phyloP scores from a whole-genome alignment of 2,113 vertebrate genomes.

The Hyperopisus bebe region DNA sequence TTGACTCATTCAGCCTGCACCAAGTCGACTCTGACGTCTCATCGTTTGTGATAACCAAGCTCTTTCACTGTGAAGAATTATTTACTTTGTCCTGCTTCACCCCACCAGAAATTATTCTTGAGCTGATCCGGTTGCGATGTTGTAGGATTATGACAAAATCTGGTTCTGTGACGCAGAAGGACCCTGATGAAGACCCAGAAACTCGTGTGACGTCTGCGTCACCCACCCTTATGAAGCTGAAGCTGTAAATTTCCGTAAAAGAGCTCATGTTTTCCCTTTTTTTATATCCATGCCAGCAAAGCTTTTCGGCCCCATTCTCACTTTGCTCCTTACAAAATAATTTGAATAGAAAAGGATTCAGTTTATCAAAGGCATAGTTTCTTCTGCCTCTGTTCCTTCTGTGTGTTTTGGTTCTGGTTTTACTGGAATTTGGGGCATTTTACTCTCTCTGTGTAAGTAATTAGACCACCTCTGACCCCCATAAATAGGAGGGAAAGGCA shows the following conservation, averaged over 20 bases:
- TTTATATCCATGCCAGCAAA: neutral
- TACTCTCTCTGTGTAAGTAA: conserved; percentile 42
- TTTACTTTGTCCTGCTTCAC: neutral
- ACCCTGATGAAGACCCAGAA: neutral
- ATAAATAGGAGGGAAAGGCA: conserved; percentile 30
- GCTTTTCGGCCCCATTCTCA: conserved; percentile 12
- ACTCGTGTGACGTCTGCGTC: neutral
- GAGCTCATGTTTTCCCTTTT: neutral
- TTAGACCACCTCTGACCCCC: conserved; percentile 38
- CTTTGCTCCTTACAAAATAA: conserved; percentile 31
- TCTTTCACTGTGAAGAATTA: neutral
- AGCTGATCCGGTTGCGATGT: neutral
- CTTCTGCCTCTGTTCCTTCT: conserved; percentile 28
- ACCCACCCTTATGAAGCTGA: neutral
- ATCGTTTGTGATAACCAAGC: neutral
- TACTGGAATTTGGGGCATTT: conserved; percentile 43
- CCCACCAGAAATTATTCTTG: neutral
- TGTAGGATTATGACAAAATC: neutral
- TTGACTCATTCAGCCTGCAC: neutral
- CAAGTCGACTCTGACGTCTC: neutral
- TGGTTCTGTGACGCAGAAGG: neutral
- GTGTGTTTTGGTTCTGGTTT: conserved; percentile 39
- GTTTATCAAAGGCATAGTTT: conserved; percentile 29
- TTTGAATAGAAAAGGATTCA: conserved; percentile 50
- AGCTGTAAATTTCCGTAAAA: neutral